phyloP scores from a whole-genome alignment of 2,113 vertebrate species.

The Equus quagga region DNA sequence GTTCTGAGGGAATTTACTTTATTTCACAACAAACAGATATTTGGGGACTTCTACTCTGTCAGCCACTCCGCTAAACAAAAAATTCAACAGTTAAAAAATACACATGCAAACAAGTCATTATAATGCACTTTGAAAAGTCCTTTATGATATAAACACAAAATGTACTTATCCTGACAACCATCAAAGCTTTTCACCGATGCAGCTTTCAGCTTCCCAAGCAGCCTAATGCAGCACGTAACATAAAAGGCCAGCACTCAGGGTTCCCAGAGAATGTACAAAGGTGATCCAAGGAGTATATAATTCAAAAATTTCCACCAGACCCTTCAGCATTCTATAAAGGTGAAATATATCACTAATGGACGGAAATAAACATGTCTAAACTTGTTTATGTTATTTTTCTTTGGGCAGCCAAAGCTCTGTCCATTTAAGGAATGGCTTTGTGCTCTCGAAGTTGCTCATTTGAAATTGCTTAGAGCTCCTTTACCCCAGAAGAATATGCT shows the following conservation, averaged over 20 bases:
- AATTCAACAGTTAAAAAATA: neutral
- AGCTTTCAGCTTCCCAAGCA: neutral
- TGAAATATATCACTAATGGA: neutral
- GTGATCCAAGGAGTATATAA: neutral
- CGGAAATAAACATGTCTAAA: neutral
- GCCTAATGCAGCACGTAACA: neutral
- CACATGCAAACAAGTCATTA: neutral
- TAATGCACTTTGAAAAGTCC: neutral
- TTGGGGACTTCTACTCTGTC: neutral
- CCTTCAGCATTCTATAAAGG: neutral
- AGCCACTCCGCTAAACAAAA: neutral
- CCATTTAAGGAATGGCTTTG: neutral
- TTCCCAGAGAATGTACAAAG: neutral
- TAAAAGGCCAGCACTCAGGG: neutral
- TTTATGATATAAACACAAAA: constrained; percentile 15
- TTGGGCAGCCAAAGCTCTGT: neutral
- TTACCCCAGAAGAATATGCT: neutral
- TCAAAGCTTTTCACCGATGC: neutral
- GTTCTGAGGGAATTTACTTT: neutral
- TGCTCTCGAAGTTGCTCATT: neutral
- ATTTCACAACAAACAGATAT: constrained; percentile 26
- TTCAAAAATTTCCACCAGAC: neutral
- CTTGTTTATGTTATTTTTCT: neutral
- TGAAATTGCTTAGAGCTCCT: constrained; percentile 35
- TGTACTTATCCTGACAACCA: neutral